These are phyloP conservation scores for Harpagoxenus sublaevis DNA, from an alignment of 2,888 invertebrate genomes.

Conservation along the genomic window DNA sequence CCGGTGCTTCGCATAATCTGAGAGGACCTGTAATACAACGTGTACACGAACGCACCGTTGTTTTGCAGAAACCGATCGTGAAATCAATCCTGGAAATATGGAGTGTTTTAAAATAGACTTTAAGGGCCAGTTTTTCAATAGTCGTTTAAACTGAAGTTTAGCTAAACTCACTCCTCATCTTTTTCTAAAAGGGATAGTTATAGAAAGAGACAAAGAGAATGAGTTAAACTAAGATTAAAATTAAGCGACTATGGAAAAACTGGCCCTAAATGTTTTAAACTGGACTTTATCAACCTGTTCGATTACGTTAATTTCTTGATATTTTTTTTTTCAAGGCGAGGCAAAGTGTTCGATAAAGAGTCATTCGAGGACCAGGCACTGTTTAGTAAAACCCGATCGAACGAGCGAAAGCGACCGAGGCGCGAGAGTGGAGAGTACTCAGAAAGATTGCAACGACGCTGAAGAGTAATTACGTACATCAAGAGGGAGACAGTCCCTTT, in stretches of 20 bases:
- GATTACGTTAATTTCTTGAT: background rate
- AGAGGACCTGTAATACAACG: background rate
- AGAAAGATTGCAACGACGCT: conserved; percentile 38
- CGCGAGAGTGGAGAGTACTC: conserved; percentile 28
- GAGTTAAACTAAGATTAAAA: no score
- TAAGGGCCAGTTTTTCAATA: no score
- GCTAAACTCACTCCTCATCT: no score
- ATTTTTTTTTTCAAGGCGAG: background rate
- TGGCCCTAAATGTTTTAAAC: background rate
- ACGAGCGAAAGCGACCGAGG: conserved; percentile 23
- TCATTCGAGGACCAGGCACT: background rate
- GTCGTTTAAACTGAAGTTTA: no score
- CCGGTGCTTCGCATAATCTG: background rate
- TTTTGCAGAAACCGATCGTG: background rate
- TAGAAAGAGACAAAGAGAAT: no score
- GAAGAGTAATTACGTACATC: conserved; percentile 51
- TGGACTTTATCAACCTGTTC: background rate
- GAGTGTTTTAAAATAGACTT: background rate
- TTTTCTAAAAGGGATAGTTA: no score
- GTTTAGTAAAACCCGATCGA: conserved; percentile 26
- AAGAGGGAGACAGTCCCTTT: conserved; percentile 36
- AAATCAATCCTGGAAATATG: background rate
- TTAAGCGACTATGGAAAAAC: no score
- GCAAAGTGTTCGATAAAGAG: background rate
- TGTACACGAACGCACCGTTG: background rate